phyloP scores from a whole-genome alignment of 2,888 invertebrate genomes.

The Eurytoma californica region DNA sequence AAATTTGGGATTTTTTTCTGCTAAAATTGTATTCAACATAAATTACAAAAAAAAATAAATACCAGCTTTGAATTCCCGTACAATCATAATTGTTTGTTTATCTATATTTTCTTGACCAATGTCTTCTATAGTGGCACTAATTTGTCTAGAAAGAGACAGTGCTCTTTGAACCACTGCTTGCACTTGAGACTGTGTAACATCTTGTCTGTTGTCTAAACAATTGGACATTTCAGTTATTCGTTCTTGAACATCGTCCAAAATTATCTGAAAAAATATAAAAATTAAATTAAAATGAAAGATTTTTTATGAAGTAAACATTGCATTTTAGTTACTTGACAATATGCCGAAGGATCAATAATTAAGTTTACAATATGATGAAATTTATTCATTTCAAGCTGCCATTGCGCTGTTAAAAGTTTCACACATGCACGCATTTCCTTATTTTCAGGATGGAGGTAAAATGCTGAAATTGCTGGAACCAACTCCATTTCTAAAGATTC shows the following conservation, averaged over 20 bases:
- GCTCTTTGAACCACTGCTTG: slow-evolving; percentile 69
- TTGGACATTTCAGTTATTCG: slow-evolving; percentile 66
- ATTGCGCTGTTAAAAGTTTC: slow-evolving; percentile 77
- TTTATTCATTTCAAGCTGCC: slow-evolving; percentile 79
- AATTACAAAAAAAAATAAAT: slow-evolving; percentile 26
- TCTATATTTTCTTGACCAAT: slow-evolving; percentile 70
- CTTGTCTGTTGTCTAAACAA: slow-evolving; percentile 68
- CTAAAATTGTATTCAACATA: slow-evolving; percentile 46
- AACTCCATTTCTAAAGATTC: slow-evolving; percentile 83
- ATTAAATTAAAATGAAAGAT: slow-evolving; percentile 8
- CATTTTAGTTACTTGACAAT: slow-evolving; percentile 78
- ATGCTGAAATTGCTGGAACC: slow-evolving; percentile 78
- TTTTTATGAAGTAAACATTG: neutral
- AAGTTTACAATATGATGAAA: slow-evolving; percentile 79
- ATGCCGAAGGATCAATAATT: slow-evolving; percentile 83
- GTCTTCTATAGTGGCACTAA: slow-evolving; percentile 68
- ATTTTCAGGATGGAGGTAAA: slow-evolving; percentile 76
- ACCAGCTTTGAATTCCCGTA: slow-evolving; percentile 72
- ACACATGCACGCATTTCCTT: slow-evolving; percentile 76
- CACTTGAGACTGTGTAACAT: slow-evolving; percentile 66
- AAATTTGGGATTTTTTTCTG: no score
- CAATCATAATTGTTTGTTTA: slow-evolving; percentile 69
- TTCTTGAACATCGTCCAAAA: slow-evolving; percentile 70
- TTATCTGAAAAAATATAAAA: slow-evolving; percentile 61
- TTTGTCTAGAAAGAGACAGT: slow-evolving; percentile 67